phyloP scores from a whole-genome alignment of 92 coral and sea anemone species.

The Epizoanthus fatuus region DNA sequence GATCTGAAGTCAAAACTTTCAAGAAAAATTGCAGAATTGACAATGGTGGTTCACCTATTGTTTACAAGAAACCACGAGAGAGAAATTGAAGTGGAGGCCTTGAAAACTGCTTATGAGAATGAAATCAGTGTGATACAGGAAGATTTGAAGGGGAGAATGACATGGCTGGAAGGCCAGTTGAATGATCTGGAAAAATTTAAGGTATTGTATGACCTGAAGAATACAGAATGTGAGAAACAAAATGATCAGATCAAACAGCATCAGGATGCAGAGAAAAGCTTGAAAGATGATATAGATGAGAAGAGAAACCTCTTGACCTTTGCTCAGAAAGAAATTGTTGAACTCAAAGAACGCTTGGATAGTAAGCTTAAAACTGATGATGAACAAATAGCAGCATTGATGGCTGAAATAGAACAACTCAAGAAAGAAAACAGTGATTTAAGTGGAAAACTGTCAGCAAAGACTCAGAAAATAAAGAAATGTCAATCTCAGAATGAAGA shows the following conservation, averaged over 20 bases:
- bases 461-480: conserved; percentile 70
- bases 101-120: conserved; percentile 87
- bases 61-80: conserved; percentile 98
- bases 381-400: conserved; percentile 72
- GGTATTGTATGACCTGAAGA: conserved; percentile 86
- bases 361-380: conserved; percentile 58
- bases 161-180: conserved; percentile 96
- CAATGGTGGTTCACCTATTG: conserved; percentile 93
- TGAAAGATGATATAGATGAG: conserved; percentile 54
- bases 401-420: conserved; percentile 74
- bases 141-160: conserved; percentile 86
- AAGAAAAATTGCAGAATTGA: conserved; percentile 93
- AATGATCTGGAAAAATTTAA: conserved; percentile 91
- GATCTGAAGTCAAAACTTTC: conserved; percentile 92
- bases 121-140: conserved; percentile 82
- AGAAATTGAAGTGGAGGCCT: conserved; percentile 91
- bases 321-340: conserved; percentile 80
- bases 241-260: conserved; percentile 78
- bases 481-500: conserved; percentile 73
- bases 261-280: conserved; percentile 72
- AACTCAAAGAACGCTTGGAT: conserved; percentile 71
- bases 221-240: conserved; percentile 81
- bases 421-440: conserved; percentile 71
- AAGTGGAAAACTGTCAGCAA: conserved; percentile 68
- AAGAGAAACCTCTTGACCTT: conserved; percentile 70